These are phyloP conservation scores for Clarias platycephalus DNA, from an alignment of 2,797 vertebrate species.

Conservation along the genomic window DNA sequence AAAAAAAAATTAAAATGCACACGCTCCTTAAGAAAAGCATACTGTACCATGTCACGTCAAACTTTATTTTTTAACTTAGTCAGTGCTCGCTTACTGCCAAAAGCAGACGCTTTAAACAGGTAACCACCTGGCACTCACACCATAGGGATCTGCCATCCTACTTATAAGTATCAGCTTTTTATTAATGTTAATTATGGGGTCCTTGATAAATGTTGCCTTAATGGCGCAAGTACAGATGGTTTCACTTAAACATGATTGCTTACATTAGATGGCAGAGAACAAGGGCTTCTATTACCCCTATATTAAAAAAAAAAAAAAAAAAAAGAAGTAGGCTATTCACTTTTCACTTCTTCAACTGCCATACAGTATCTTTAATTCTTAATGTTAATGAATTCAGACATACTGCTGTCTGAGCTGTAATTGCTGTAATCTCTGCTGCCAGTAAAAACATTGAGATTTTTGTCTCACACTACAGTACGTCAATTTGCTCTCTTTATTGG, in stretches of 20 bases:
- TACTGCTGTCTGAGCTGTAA: not conserved
- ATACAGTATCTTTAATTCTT: too few species aligned
- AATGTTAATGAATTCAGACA: not conserved
- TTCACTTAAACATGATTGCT: not conserved
- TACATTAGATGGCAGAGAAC: not conserved
- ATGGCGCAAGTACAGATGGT: not conserved
- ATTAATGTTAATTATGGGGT: constrained; percentile 3
- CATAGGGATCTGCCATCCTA: not conserved
- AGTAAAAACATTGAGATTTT: not conserved
- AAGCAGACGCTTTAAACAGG: not conserved
- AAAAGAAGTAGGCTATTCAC: not conserved
- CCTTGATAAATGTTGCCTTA: not conserved
- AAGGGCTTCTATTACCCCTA: too few species aligned
- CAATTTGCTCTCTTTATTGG: not conserved
- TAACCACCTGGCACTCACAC: not conserved
- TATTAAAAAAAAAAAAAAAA: too few species aligned
- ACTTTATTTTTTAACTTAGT: too few species aligned
- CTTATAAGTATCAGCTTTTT: constrained; percentile 1
- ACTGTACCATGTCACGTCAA: too few species aligned
- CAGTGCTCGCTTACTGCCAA: not conserved
- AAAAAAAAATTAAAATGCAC: not conserved
- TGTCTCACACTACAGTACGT: not conserved
- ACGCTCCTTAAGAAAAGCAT: not conserved
- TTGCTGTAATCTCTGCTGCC: not conserved
- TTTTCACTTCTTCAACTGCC: not conserved